These are phyloP conservation scores for Lasius platythorax DNA, from an alignment of 2,888 invertebrate species.

Conservation along the genomic window DNA sequence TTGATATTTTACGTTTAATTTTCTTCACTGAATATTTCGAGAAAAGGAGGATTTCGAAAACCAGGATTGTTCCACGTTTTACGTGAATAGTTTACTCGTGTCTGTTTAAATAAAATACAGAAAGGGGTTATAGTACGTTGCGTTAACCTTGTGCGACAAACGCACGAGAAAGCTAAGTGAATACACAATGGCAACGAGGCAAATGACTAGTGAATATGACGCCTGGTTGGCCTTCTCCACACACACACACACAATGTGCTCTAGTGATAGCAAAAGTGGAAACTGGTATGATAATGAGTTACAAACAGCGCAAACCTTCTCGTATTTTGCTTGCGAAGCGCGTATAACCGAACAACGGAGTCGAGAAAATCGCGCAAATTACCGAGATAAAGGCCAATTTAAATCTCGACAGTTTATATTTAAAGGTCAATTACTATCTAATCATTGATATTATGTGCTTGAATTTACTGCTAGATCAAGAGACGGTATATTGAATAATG, in stretches of 20 bases:
- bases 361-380: slow-evolving; percentile 25
- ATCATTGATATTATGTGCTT: slow-evolving; percentile 23
- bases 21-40: neutral
- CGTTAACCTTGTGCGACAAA: slow-evolving; percentile 49
- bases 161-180: slow-evolving; percentile 36
- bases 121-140: slow-evolving; percentile 13
- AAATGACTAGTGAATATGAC: slow-evolving; percentile 49
- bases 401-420: slow-evolving; percentile 22
- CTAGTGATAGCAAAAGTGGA: slow-evolving; percentile 54
- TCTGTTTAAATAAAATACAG: slow-evolving; percentile 33
- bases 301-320: slow-evolving; percentile 41
- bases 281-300: slow-evolving; percentile 55
- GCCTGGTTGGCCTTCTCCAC: slow-evolving; percentile 36
- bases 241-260: neutral
- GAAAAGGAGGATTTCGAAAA: neutral
- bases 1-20: neutral
- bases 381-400: slow-evolving; percentile 10
- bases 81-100: slow-evolving; percentile 42
- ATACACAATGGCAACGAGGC: slow-evolving; percentile 38
- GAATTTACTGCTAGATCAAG: slow-evolving; percentile 1
- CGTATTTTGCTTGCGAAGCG: slow-evolving; percentile 21
- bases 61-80: neutral
- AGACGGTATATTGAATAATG: neutral
- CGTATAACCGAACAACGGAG: slow-evolving; percentile 9
- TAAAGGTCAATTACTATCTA: slow-evolving; percentile 40